Conservation (phyloP, 2,113 vertebrate genomes). For the Egretta garzetta region DNA sequence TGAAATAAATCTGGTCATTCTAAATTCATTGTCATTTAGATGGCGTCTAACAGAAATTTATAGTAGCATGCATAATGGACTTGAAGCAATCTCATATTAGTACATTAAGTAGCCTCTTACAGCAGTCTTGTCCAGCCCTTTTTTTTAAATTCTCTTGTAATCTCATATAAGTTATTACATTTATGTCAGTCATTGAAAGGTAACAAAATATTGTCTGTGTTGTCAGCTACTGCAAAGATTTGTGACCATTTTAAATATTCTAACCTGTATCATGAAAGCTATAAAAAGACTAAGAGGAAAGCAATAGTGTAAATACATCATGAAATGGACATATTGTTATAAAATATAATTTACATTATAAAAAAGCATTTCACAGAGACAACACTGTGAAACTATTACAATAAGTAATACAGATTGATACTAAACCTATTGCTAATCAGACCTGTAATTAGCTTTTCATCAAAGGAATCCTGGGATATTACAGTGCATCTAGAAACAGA, state of each 20-base stretch:
- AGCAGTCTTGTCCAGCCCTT: background rate
- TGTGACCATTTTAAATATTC: background rate
- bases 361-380: background rate
- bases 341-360: slow-evolving; percentile 2
- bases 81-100: background rate
- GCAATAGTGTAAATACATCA: background rate
- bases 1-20: background rate
- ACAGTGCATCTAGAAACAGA: background rate
- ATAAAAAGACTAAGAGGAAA: slow-evolving; percentile 25
- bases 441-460: background rate
- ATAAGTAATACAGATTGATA: background rate
- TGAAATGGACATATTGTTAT: background rate
- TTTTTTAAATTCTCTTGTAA: background rate
- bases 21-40: background rate
- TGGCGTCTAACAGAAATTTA: background rate
- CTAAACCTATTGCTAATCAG: background rate
- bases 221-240: background rate
- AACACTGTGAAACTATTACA: background rate
- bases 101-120: background rate
- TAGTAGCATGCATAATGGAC: background rate
- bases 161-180: background rate
- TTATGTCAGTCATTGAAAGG: background rate
- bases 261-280: background rate
- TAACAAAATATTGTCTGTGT: background rate
- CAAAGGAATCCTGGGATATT: background rate